Evolutionary conservation across 2,888 invertebrate species (phyloP), one percentile per base, ranked within the genome.

Genomic region (Sisyra terminalis): DNA sequence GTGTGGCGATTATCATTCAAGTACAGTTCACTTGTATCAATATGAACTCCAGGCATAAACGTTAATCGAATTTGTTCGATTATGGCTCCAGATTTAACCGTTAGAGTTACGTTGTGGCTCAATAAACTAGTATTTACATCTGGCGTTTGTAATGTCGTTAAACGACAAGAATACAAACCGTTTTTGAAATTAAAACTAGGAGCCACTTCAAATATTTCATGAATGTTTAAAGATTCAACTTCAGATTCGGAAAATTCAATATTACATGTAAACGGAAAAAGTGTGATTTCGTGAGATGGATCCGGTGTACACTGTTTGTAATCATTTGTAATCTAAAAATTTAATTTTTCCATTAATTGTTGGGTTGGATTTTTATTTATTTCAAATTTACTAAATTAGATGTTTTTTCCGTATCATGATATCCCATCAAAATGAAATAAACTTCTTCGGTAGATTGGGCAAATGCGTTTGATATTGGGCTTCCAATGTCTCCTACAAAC

Each of bases 101-200:
- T 56, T n/a, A 63, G 42, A 9, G 51, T 50, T n/a, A 64, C 46
- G 35, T 58, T 55, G 3, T 57, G 55, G 34, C 53, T 50, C 42
- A 63, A 46, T 17, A 52, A 45, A 36, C 59, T 54, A 31, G 54
- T 53, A 35, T 55, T 51, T 6, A 53, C 47, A 11, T 51, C 51
- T 32, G 53, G 51, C 5, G 50, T 44, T 29, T 53, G 51, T 31
- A 50, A 44, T 41, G 59, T 51, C 31, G 52, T 50, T 17, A 64
- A 45, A 48, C 58, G 54, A 50, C 63, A 61, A 40, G 56, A 51
- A 50, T 65, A 61, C 47, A 56, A 56, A 59, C 63, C 60, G 45
- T 53, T 57, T 45, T 57, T 56, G 3, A 51, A 49, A 42, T 59
- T 55, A 51, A 62, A 65, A 42, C 55, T 56, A 30, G 57, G 57